A percentile compares a stretch with the other conserved stretches of the same genome.
Evolutionary conservation across 2,888 invertebrate species (phyloP).

Genomic region (Thumatha senex): DNA sequence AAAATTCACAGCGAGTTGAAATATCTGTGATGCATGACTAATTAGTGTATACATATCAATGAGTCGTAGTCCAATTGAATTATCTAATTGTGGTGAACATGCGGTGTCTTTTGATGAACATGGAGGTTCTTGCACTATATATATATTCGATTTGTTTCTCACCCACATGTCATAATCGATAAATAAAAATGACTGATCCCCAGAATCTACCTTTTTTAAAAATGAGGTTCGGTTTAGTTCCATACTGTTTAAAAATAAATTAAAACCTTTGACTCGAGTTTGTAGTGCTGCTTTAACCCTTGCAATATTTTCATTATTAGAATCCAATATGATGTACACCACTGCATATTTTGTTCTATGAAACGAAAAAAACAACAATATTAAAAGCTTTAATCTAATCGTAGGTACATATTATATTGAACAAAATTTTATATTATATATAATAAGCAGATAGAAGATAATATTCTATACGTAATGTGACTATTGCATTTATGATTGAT

Average conservation of each 20-base stretch:
- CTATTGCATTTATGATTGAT: too few species aligned
- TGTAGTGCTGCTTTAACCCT: too few species aligned
- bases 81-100: conserved; percentile 18
- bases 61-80: conserved; percentile 20
- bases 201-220: neutral
- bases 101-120: neutral
- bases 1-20: neutral
- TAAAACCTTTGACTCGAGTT: too few species aligned
- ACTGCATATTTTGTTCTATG: neutral
- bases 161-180: conserved; percentile 32
- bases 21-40: conserved; percentile 1
- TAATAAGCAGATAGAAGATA: too few species aligned
- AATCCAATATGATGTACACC: neutral
- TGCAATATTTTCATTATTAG: neutral
- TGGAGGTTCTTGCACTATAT: conserved; percentile 16
- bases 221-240: neutral
- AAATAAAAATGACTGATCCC: conserved; percentile 23
- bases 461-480: too few species aligned
- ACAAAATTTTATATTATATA: too few species aligned
- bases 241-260: neutral
- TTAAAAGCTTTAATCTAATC: too few species aligned
- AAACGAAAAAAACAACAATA: neutral
- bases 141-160: neutral
- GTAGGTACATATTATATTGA: too few species aligned
- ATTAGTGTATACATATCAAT: conserved; percentile 6